Evolutionary conservation across 2,113 vertebrate genomes (phyloP), one percentile per base, ranked within the genome.

Genomic region (Columba janthina): DNA sequence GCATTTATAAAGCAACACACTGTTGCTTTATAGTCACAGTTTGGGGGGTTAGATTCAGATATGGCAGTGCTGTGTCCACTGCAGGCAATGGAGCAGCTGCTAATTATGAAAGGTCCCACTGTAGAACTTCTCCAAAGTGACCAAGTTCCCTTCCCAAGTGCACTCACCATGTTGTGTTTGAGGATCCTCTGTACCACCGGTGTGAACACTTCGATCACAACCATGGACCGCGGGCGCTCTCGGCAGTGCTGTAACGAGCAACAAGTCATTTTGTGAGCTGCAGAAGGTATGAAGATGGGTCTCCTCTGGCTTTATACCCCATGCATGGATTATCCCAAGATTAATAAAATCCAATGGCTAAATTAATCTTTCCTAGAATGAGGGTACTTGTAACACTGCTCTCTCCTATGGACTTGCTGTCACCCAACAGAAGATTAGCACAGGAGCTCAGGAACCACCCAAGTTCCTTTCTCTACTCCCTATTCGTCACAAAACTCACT

Each of bases 101-200:
- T 64, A 44, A 88, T 66, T 15, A 58, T 3, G 1, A 5, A 44
- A 90, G 21, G 15, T 1, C 38, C 6, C 66, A 60, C 44, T 80
- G 48, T 5, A 20, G 66, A 42, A n/a, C 28, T 54, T 32, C n/a
- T 34, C 28, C 54, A 31, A 12, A 1, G 11, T 31, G 60, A 69
- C 20, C 25, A 44, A 34, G 76, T n/a, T 51, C 25, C 40, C 0
- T 0, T 26, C 67, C 40, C 60, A 34, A 0, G 2, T 15, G 15
- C 31, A 97, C 98, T 98, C 97, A 99, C 99, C 99, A 99, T 99
- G 97, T 99, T 99, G 97, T 99, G 99, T 97, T 99, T 99, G 96
- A 99, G 99, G 96, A 99, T 99, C 97, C 99, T 99, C 98, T 99
- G 99, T 62, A 99, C 99, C 97, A 99, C 99, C 0, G 99, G 99